Evolutionary conservation across 1,140 invertebrate genomes (phyloP), one percentile per base, ranked within the genome.

Genomic region (Ephestia elutella): DNA sequence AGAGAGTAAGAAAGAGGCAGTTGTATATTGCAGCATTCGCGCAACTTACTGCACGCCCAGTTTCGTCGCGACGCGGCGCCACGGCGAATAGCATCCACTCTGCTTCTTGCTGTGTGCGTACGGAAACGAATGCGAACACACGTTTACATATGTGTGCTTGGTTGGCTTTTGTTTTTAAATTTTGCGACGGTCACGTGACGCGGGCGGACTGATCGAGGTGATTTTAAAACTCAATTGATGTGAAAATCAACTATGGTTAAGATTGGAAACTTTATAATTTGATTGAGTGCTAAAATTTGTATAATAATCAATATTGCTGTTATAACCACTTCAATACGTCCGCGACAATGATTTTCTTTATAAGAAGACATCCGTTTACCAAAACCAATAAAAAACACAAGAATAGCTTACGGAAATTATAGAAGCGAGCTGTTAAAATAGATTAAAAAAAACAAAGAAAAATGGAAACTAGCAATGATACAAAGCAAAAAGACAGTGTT

Each of bases 21-120:
- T 65, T 66, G 69, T 73, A 65, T 69, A 58, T 65, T 68, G 60
- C 65, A 73, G 69, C 77, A 76, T 80, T 77, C 75, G 71, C 69
- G 65, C 60, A 82, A 96, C 95, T 96, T 96, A 96, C 95, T 96
- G 95, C 90, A 96, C 95, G 93, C 95, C 95, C 75, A 96, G 93
- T 90, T 96, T 96, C 89, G 94, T 95, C 87, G 95, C 95, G 86
- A 96, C 95, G 89, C 95, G 93, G 79, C 94, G 93, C 95, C 95
- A 96, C 90, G 95, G 95, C 78, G 95, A 96, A 91, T 95, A 95
- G 91, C 94, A 93, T 63, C 89, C 89, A 73, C 90, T 88, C 87
- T 91, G 90, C 88, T 91, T 92, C 91, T 92, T 92, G 91, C 91
- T 92, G 89, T 69, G 61, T 66, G 66, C 69, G 66, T 57, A 53